A percentile compares a stretch with the other conserved stretches of the same genome.
Evolutionary conservation across 2,113 vertebrate genomes (phyloP).

Genomic region (Corynorhinus townsendii): DNA sequence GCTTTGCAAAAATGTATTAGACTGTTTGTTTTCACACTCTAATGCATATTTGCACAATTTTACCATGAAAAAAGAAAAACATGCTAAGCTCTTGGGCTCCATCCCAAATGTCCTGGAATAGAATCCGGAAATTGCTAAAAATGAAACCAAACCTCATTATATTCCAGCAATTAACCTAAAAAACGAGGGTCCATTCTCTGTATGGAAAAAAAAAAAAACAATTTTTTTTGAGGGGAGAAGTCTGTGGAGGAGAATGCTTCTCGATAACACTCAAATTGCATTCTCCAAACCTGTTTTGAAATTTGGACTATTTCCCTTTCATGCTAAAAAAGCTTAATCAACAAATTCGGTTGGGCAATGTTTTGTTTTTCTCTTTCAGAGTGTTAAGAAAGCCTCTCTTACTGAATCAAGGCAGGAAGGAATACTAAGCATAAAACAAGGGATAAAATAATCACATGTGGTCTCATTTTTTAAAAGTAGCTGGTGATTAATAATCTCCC

Average conservation of each 20-base stretch:
- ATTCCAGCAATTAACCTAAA: slow-evolving; percentile 88
- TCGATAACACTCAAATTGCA: slow-evolving; percentile 67
- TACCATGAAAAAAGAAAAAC: slow-evolving; percentile 91
- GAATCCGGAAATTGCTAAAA: slow-evolving; percentile 87
- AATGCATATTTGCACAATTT: slow-evolving; percentile 93
- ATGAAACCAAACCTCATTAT: slow-evolving; percentile 86
- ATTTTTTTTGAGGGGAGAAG: slow-evolving; percentile 62
- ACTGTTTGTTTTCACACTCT: slow-evolving; percentile 92
- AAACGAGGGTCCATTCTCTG: slow-evolving; percentile 81
- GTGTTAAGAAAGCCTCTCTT: slow-evolving; percentile 39
- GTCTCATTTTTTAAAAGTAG: slow-evolving; percentile 65
- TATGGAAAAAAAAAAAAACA: slow-evolving; percentile 67
- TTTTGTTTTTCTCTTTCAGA: slow-evolving; percentile 62
- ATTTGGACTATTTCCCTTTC: slow-evolving; percentile 76
- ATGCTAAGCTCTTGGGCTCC: slow-evolving; percentile 91
- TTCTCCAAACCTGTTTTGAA: slow-evolving; percentile 69
- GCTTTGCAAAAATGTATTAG: slow-evolving; percentile 92
- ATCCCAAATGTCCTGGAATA: slow-evolving; percentile 91
- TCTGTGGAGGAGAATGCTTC: slow-evolving; percentile 73
- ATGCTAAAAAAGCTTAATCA: slow-evolving; percentile 75
- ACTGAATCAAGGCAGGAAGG: slow-evolving; percentile 50
- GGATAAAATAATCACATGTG: slow-evolving; percentile 49
- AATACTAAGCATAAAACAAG: slow-evolving; percentile 51
- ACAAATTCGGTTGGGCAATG: slow-evolving; percentile 53
- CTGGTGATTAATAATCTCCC: slow-evolving; percentile 70